phyloP scores from a whole-genome alignment of 2,888 invertebrate genomes.

The Plagiodera versicolora region DNA sequence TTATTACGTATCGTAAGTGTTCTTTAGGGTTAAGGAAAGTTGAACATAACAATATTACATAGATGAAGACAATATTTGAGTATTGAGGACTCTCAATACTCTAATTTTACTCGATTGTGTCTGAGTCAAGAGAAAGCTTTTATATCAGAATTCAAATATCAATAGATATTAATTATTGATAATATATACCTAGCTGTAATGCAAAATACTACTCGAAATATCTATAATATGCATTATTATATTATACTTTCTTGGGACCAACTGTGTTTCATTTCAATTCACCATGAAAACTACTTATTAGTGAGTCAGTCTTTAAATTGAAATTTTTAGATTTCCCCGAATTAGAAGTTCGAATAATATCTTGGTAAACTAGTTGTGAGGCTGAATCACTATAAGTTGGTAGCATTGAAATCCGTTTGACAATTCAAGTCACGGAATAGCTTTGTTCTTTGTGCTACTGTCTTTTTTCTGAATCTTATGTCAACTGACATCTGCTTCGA shows the following conservation, averaged over 20 bases:
- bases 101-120: slow-evolving; percentile 5
- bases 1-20: slow-evolving; percentile 12
- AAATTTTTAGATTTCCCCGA: too few relatives aligned
- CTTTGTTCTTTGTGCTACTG: too few relatives aligned
- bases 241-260: slow-evolving; percentile 24
- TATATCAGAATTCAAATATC: slow-evolving; percentile 2
- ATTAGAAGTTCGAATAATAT: too few relatives aligned
- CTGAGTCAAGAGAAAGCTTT: not conserved
- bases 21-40: slow-evolving; percentile 20
- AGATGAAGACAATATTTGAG: slow-evolving; percentile 11
- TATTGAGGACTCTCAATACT: not conserved
- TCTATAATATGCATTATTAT: slow-evolving; percentile 25
- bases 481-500: not conserved
- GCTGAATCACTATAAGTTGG: too few relatives aligned
- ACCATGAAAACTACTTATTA: too few relatives aligned
- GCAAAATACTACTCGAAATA: slow-evolving; percentile 13
- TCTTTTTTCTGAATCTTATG: not conserved
- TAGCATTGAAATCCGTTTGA: too few relatives aligned
- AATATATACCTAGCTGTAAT: slow-evolving; percentile 3
- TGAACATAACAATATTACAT: slow-evolving; percentile 29
- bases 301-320: too few relatives aligned
- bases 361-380: too few relatives aligned
- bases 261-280: not conserved
- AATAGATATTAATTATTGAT: not conserved
- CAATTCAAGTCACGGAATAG: too few relatives aligned